Conservation (phyloP, 2,888 invertebrate genomes). For the Scelioninae gen. 1 region DNA sequence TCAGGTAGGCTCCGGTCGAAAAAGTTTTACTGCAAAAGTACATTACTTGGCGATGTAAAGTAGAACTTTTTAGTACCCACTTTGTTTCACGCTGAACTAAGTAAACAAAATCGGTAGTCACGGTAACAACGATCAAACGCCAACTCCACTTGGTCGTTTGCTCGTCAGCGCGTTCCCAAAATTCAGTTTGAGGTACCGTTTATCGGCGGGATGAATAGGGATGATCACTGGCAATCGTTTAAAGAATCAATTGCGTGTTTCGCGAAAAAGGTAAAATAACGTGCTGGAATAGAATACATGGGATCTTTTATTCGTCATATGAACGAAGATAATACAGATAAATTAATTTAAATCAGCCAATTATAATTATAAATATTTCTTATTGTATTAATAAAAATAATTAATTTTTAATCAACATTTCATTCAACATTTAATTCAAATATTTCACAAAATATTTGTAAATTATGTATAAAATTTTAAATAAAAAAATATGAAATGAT, state of each 20-base stretch:
- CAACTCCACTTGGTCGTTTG: slow-evolving; percentile 11
- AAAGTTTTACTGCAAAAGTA: slow-evolving; percentile 51
- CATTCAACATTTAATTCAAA: too few species aligned
- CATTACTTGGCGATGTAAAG: slow-evolving; percentile 33
- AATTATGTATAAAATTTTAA: too few species aligned
- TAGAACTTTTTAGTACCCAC: slow-evolving; percentile 58
- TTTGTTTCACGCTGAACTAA: slow-evolving; percentile 33
- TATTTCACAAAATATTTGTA: too few species aligned
- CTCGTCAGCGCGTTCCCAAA: slow-evolving; percentile 42
- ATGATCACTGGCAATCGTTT: slow-evolving; percentile 52
- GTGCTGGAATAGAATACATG: neutral
- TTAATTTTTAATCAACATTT: slow-evolving; percentile 5
- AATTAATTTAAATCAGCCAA: too few species aligned
- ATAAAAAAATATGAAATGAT: too few species aligned
- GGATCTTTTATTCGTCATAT: slow-evolving; percentile 2
- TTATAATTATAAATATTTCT: too few species aligned
- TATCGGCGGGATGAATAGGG: slow-evolving; percentile 31
- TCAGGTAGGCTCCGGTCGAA: slow-evolving; percentile 41
- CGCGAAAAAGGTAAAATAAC: slow-evolving; percentile 9
- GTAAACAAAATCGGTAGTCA: slow-evolving; percentile 74
- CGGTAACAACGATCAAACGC: slow-evolving; percentile 82
- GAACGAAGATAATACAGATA: neutral
- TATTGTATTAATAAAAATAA: slow-evolving; percentile 5
- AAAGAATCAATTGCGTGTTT: slow-evolving; percentile 53
- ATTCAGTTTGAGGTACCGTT: slow-evolving; percentile 38